phyloP scores from a whole-genome alignment of 2,797 vertebrate genomes.

The Australoheros facetus region DNA sequence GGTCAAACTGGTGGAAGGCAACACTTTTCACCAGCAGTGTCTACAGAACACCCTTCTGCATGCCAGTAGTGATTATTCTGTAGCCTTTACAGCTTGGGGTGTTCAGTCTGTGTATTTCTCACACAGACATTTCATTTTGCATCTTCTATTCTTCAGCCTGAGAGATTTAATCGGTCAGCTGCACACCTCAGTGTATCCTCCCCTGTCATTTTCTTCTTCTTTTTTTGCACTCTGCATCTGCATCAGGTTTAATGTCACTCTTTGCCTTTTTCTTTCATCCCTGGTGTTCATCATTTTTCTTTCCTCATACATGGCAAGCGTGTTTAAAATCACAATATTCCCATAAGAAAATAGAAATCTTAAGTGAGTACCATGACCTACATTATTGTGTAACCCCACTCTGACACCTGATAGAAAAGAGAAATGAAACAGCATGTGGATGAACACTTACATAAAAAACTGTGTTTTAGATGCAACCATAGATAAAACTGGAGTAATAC shows the following conservation, averaged over 20 bases:
- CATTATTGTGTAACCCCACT: conserved; percentile 36
- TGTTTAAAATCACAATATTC: conserved; percentile 18
- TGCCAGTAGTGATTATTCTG: conserved; percentile 5
- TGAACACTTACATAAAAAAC: background rate
- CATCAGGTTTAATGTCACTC: conserved; percentile 20
- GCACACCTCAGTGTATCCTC: conserved; percentile 9
- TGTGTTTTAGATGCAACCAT: background rate
- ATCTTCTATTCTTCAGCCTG: conserved; percentile 6
- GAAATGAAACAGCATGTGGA: background rate
- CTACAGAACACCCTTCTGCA: conserved; percentile 20
- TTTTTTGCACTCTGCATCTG: background rate
- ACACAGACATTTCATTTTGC: conserved; percentile 19
- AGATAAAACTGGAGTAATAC: background rate
- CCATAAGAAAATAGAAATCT: background rate
- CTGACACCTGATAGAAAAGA: background rate
- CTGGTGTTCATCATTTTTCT: conserved; percentile 4
- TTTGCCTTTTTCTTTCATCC: conserved; percentile 18
- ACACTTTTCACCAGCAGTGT: conserved; percentile 7
- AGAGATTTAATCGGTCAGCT: conserved; percentile 35
- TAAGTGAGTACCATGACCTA: conserved; percentile 35
- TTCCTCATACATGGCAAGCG: background rate
- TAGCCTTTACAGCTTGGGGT: conserved; percentile 10
- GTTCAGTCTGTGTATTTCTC: background rate
- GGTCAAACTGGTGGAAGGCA: conserved; percentile 50
- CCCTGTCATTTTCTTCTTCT: background rate